These are phyloP conservation scores for Polyodon spathula DNA, from an alignment of 2,113 vertebrate genomes.

Conservation along the genomic window DNA sequence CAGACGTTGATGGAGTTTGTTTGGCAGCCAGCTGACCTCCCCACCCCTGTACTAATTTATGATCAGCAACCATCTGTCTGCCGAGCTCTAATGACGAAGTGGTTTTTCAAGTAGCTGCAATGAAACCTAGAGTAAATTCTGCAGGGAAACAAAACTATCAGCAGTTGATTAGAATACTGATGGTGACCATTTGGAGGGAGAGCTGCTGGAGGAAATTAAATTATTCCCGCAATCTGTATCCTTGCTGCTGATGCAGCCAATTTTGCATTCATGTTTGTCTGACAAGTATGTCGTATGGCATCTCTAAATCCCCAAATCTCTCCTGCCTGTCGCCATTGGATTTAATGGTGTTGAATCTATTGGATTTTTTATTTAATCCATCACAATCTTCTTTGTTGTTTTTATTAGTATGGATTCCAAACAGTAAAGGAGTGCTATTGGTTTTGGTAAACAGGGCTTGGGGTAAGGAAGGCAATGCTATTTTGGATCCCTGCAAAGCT, in stretches of 20 bases:
- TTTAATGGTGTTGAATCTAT: conserved; percentile 15
- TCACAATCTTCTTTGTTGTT: conserved; percentile 17
- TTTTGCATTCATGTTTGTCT: conserved; percentile 37
- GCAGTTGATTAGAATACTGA: conserved; percentile 42
- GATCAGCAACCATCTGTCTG: conserved; percentile 63
- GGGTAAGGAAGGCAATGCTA: conserved; percentile 6
- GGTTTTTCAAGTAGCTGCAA: conserved; percentile 34
- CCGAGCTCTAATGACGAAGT: conserved; percentile 34
- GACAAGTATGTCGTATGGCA: conserved; percentile 15
- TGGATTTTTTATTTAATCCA: conserved; percentile 14
- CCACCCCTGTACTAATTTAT: conserved; percentile 47
- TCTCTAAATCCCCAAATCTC: conserved; percentile 11
- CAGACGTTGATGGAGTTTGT: conserved; percentile 21
- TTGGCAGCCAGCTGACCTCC: conserved; percentile 43
- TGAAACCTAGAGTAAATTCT: conserved; percentile 50
- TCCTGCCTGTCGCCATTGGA: conserved; percentile 4
- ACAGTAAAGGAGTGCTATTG: conserved; percentile 18
- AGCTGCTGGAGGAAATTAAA: conserved; percentile 42
- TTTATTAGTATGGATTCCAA: conserved; percentile 16
- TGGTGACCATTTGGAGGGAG: conserved; percentile 38
- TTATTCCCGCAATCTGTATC: conserved; percentile 35
- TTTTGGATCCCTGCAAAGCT: conserved; percentile 5
- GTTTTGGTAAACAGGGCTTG: conserved; percentile 15
- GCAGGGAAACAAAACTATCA: conserved; percentile 52
- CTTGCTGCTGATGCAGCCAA: conserved; percentile 27